These are phyloP conservation scores for Rhea americana DNA, from an alignment of 2,113 vertebrate genomes.

Conservation along the genomic window DNA sequence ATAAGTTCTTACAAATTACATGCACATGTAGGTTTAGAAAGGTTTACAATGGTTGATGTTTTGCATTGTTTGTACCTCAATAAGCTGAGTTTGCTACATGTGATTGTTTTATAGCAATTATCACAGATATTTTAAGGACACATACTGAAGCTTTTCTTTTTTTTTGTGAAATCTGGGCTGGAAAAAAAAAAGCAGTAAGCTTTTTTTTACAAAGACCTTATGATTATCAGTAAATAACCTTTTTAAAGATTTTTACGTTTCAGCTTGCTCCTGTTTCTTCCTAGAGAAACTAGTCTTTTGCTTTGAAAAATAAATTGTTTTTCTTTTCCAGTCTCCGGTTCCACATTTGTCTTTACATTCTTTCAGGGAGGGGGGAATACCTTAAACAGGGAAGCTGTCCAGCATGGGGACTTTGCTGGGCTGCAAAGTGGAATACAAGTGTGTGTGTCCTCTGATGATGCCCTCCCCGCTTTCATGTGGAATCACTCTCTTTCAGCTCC, in stretches of 20 bases:
- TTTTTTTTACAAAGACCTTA: background rate
- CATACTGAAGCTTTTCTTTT: background rate
- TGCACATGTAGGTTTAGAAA: background rate
- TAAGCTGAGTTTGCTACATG: background rate
- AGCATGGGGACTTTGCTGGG: background rate
- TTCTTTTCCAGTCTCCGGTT: background rate
- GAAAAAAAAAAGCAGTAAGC: background rate
- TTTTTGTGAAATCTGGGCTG: background rate
- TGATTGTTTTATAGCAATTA: conserved; percentile 18
- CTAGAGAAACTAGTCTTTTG: background rate
- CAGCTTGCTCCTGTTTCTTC: background rate
- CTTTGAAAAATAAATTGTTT: background rate
- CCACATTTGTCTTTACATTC: background rate
- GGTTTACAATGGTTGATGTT: conserved; percentile 5
- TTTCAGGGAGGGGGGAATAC: background rate
- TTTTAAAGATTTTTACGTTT: background rate
- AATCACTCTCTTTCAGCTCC: background rate
- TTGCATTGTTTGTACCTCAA: background rate
- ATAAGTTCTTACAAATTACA: background rate
- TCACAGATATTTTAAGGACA: conserved; percentile 12
- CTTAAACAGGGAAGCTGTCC: background rate
- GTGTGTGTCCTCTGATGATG: background rate
- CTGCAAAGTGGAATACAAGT: too few species aligned
- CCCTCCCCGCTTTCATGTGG: fast-evolving
- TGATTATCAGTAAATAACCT: conserved; percentile 9